These are phyloP conservation scores for Patella pellucida DNA, from an alignment of 2,888 invertebrate genomes.

Conservation along the genomic window DNA sequence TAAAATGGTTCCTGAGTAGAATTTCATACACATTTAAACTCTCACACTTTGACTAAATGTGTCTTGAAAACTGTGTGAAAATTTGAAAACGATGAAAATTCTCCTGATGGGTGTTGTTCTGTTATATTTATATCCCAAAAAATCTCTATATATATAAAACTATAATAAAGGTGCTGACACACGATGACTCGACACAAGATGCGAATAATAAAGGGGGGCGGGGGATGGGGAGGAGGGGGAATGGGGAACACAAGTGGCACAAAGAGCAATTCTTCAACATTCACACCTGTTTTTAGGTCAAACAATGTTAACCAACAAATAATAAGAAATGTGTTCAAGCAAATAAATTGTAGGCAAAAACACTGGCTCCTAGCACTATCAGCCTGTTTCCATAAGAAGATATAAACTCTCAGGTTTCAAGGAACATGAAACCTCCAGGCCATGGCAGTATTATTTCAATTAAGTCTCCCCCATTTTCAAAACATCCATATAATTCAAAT, in stretches of 20 bases:
- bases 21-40: background rate
- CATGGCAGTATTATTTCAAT: conserved; percentile 77
- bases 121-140: too few species aligned
- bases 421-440: background rate
- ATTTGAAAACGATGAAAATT: too few species aligned
- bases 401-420: too few species aligned
- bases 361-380: conserved; percentile 8
- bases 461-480: conserved; percentile 71
- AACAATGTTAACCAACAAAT: too few species aligned
- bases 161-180: too few species aligned
- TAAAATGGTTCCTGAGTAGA: conserved; percentile 8
- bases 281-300: background rate
- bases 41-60: too few species aligned
- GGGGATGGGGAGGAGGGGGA: background rate
- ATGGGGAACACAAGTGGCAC: conserved; percentile 5
- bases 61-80: too few species aligned
- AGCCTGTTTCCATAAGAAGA: too few species aligned
- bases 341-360: conserved; percentile 2
- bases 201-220: too few species aligned
- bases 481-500: background rate
- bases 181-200: too few species aligned
- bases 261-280: conserved; percentile 1
- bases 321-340: background rate
- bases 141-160: too few species aligned
- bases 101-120: too few species aligned